phyloP scores from a whole-genome alignment of 2,113 vertebrate genomes.

The Myodes glareolus region DNA sequence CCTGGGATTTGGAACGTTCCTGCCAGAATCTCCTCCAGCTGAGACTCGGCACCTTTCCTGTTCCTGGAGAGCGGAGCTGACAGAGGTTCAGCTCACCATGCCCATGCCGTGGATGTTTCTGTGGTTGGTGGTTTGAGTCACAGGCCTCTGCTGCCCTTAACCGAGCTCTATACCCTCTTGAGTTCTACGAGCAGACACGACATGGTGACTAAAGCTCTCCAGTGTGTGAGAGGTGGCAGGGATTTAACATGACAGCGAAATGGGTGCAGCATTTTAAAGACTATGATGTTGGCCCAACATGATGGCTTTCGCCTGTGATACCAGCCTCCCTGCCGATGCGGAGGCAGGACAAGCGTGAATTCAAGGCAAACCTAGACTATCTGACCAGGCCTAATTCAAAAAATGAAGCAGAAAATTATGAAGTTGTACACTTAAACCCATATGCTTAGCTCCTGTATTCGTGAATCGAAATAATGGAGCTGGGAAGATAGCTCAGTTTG shows the following conservation, averaged over 20 bases:
- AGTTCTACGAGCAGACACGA: neutral
- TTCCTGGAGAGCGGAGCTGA: neutral
- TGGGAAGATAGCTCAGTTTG: neutral
- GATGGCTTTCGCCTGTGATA: neutral
- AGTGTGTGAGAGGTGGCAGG: neutral
- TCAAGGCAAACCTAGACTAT: neutral
- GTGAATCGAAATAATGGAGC: neutral
- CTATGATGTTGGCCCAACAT: neutral
- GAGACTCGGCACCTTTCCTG: neutral
- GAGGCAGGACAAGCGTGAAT: neutral
- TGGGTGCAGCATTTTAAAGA: neutral
- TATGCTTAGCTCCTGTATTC: neutral
- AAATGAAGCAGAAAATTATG: neutral
- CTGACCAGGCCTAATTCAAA: neutral
- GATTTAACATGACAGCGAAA: neutral
- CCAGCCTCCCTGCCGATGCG: neutral
- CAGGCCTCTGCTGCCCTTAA: neutral
- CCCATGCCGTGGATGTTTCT: neutral
- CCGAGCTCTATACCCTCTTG: neutral
- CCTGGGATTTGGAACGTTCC: neutral
- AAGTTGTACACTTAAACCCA: neutral
- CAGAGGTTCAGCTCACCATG: neutral
- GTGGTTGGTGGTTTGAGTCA: neutral
- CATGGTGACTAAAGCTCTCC: neutral
- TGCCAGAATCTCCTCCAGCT: neutral